These are phyloP conservation scores for Dendronephthya gigantea DNA, from an alignment of 64 coral and sea anemone species.

Conservation along the genomic window DNA sequence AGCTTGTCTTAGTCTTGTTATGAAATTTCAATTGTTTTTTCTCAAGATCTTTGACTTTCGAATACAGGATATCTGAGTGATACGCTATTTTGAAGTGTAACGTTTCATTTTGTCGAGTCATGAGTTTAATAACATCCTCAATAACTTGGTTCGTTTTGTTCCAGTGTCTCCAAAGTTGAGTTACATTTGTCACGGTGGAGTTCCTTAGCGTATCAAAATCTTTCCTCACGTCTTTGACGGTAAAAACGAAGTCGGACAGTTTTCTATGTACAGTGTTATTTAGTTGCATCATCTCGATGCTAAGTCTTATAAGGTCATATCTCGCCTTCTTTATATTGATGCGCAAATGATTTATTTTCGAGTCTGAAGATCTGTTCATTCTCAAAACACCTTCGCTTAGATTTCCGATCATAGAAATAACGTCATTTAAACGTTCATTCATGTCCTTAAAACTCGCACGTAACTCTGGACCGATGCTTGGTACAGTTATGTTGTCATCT, in stretches of 20 bases:
- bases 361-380: not conserved
- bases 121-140: not conserved
- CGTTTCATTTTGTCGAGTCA: not conserved
- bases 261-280: not conserved
- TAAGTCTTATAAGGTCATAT: not conserved
- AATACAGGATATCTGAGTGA: not conserved
- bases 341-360: not conserved
- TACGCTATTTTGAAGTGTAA: not conserved
- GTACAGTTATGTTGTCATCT: not conserved
- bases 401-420: not conserved
- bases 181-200: not conserved
- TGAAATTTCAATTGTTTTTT: not conserved
- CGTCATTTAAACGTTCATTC: not conserved
- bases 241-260: not conserved
- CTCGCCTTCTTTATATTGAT: not conserved
- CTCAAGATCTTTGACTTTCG: not conserved
- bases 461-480: not conserved
- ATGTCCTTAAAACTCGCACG: not conserved
- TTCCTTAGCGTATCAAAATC: not conserved
- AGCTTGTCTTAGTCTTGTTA: not conserved
- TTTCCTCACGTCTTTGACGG: not conserved
- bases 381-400: not conserved
- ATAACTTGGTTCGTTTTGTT: not conserved
- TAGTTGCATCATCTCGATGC: not conserved
- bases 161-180: not conserved